phyloP scores from a whole-genome alignment of 2,888 invertebrate genomes.

The Agrenia bidenticulata region DNA sequence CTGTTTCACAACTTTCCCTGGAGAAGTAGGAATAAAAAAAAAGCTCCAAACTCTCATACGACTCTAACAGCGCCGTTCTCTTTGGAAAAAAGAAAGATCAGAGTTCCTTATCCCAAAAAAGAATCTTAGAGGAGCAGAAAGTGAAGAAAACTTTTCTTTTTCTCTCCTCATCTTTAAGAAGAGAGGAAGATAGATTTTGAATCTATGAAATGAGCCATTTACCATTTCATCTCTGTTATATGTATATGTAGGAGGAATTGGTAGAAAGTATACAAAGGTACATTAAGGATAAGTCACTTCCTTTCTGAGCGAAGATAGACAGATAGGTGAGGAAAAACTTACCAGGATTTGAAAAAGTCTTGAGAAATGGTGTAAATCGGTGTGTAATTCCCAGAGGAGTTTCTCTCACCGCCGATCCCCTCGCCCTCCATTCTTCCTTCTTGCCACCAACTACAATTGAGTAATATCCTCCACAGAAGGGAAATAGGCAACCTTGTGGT shows the following conservation, averaged over 20 bases:
- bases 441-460: too few species aligned
- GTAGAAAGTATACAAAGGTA: too few species aligned
- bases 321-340: conserved; percentile 25
- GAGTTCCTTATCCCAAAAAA: too few species aligned
- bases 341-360: conserved; percentile 51
- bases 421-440: conserved; percentile 18
- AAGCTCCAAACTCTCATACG: not conserved
- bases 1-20: not conserved
- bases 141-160: too few species aligned
- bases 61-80: too few species aligned
- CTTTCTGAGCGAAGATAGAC: not conserved
- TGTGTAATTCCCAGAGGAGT: conserved; percentile 44
- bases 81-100: too few species aligned
- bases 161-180: too few species aligned
- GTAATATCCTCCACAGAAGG: too few species aligned
- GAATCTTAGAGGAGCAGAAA: too few species aligned
- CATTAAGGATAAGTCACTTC: not conserved
- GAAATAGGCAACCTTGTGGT: too few species aligned
- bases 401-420: conserved; percentile 27
- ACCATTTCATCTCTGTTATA: not conserved
- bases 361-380: conserved; percentile 49
- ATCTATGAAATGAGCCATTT: not conserved
- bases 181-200: too few species aligned
- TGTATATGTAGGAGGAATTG: too few species aligned
- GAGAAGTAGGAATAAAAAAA: conserved; percentile 11